These are phyloP conservation scores for Drosophila ananassae DNA, from an alignment of 1,140 invertebrate species.

Conservation along the genomic window DNA sequence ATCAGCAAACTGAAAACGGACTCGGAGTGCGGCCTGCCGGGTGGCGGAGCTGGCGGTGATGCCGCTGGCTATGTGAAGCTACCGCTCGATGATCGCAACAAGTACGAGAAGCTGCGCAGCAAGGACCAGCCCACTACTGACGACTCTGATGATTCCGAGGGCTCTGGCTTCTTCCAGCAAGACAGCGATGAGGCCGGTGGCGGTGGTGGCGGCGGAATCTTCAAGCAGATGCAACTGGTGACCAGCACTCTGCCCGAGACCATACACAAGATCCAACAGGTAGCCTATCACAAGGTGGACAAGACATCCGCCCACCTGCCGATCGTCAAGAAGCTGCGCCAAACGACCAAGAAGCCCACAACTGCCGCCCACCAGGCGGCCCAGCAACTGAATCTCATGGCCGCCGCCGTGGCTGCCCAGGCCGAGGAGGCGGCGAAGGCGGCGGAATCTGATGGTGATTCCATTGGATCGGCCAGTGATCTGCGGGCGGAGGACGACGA, in stretches of 20 bases:
- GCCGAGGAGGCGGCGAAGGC: slow-evolving; percentile 59
- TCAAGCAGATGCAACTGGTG: slow-evolving; percentile 85
- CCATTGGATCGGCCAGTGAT: slow-evolving; percentile 91
- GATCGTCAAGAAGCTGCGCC: slow-evolving; percentile 83
- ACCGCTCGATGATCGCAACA: slow-evolving; percentile 90
- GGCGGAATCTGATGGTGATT: slow-evolving; percentile 86
- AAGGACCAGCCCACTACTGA: slow-evolving; percentile 87
- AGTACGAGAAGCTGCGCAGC: slow-evolving; percentile 90
- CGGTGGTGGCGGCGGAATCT: slow-evolving; percentile 47
- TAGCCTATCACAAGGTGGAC: slow-evolving; percentile 85
- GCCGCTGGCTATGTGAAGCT: slow-evolving; percentile 86
- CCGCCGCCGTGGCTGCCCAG: slow-evolving; percentile 66
- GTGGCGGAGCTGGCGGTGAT: slow-evolving; percentile 8
- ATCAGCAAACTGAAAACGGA: slow-evolving; percentile 75
- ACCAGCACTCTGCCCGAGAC: slow-evolving; percentile 85
- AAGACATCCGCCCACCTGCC: slow-evolving; percentile 79
- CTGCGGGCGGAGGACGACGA: slow-evolving; percentile 87
- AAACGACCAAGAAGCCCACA: slow-evolving; percentile 83
- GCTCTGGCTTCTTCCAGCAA: slow-evolving; percentile 67
- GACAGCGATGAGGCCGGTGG: slow-evolving; percentile 62
- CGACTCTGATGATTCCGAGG: slow-evolving; percentile 84
- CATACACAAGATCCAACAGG: slow-evolving; percentile 83
- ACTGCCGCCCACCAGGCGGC: slow-evolving; percentile 77
- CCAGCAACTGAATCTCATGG: slow-evolving; percentile 73
- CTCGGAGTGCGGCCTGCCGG: slow-evolving; percentile 47